Evolutionary conservation across 2,797 vertebrate species (phyloP).

Genomic region (Bradypus variegatus): DNA sequence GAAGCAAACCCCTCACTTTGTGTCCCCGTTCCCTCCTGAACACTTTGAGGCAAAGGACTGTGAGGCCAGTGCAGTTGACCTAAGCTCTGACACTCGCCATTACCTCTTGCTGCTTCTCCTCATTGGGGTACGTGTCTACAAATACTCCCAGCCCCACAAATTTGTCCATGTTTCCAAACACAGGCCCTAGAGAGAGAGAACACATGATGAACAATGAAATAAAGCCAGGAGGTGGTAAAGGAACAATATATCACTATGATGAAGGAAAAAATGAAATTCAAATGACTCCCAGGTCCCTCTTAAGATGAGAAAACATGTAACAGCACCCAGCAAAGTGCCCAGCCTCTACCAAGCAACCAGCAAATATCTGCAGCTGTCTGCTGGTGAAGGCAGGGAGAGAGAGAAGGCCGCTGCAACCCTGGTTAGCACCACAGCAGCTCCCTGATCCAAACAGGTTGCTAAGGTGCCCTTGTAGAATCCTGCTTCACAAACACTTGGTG

Average conservation of each 20-base stretch:
- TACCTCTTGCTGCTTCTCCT: conserved; percentile 97
- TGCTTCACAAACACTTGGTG: conserved; percentile 42
- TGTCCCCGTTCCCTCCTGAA: neutral
- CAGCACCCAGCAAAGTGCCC: neutral
- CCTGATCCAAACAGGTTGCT: conserved; percentile 34
- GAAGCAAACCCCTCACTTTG: neutral
- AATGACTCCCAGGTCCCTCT: conserved; percentile 7
- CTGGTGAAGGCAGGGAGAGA: conserved; percentile 16
- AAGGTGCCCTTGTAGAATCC: conserved; percentile 34
- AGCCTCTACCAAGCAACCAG: neutral
- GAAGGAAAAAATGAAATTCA: conserved; percentile 42
- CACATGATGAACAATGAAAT: conserved; percentile 60
- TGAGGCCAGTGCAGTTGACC: neutral
- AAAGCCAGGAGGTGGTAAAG: conserved; percentile 49
- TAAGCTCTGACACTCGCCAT: conserved; percentile 48
- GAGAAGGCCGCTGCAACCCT: neutral
- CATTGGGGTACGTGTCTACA: conserved; percentile 96
- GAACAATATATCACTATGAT: conserved; percentile 26
- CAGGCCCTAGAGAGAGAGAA: conserved; percentile 82
- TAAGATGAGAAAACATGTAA: conserved; percentile 34
- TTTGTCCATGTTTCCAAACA: conserved; percentile 95
- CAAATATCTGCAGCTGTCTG: neutral
- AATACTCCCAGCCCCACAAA: conserved; percentile 95
- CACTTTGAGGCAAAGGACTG: conserved; percentile 3
- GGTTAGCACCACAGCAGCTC: conserved; percentile 2